phyloP scores from a whole-genome alignment of 2,113 vertebrate species.

The Coturnix japonica region DNA sequence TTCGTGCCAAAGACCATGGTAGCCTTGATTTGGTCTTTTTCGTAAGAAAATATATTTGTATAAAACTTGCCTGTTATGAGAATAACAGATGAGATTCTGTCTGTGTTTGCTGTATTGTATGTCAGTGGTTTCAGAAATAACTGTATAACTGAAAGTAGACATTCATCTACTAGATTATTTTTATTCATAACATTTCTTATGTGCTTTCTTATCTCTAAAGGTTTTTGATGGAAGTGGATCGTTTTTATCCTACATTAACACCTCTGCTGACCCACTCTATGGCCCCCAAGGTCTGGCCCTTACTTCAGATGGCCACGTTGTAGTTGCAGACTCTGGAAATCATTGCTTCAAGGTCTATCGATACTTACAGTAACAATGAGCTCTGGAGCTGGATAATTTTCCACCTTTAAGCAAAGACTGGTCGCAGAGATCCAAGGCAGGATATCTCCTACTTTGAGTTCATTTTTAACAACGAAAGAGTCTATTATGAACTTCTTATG shows the following conservation, averaged over 20 bases:
- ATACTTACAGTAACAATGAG: slow-evolving; percentile 87
- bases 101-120: neutral
- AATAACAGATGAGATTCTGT: neutral
- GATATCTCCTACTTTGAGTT: slow-evolving; percentile 68
- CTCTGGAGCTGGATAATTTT: slow-evolving; percentile 14
- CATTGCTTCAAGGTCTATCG: slow-evolving; percentile 99
- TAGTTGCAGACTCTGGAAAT: slow-evolving; percentile 98
- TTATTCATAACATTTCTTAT: slow-evolving; percentile 8
- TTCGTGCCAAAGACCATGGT: neutral
- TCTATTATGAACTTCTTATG: slow-evolving; percentile 62
- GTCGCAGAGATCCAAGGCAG: slow-evolving; percentile 20
- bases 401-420: slow-evolving; percentile 59
- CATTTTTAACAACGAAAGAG: slow-evolving; percentile 66
- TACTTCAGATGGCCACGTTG: slow-evolving; percentile 94
- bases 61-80: neutral
- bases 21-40: slow-evolving; percentile 1
- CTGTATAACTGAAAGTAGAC: neutral
- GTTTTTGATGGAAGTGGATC: slow-evolving; percentile 98
- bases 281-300: slow-evolving; percentile 96
- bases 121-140: neutral
- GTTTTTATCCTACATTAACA: slow-evolving; percentile 98
- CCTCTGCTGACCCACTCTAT: slow-evolving; percentile 95
- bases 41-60: neutral
- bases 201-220: slow-evolving; percentile 73
- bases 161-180: neutral